Percentiles rank a stretch among this genome's conserved stretches.
These are phyloP conservation scores for Hydrotaea cyrtoneurina DNA, from an alignment of 2,888 invertebrate genomes.

Conservation along the genomic window DNA sequence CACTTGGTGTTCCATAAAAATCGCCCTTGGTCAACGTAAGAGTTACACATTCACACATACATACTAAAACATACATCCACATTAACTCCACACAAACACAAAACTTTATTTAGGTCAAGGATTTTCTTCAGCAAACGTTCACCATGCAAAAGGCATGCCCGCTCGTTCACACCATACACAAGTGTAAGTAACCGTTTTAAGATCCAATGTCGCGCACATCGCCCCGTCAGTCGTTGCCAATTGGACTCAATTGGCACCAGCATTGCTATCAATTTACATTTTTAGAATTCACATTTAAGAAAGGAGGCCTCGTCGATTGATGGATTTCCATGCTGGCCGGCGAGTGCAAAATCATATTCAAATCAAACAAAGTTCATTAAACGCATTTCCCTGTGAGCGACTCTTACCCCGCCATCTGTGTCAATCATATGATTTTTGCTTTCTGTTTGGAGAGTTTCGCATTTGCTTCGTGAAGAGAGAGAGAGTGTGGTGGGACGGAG, in stretches of 20 bases:
- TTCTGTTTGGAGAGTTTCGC: background rate
- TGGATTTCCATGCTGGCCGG: background rate
- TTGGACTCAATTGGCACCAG: background rate
- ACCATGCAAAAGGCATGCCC: background rate
- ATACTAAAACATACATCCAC: background rate
- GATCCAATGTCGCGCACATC: no score
- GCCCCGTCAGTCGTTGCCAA: background rate
- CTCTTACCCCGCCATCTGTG: background rate
- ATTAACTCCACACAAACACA: background rate
- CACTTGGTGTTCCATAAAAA: conserved; percentile 31
- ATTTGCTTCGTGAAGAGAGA: background rate
- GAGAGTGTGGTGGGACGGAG: no score
- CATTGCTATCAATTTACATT: background rate
- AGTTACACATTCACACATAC: conserved; percentile 21
- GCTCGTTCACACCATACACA: background rate
- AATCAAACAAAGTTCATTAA: conserved; percentile 53
- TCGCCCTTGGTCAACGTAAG: conserved; percentile 53
- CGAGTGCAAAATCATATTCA: background rate
- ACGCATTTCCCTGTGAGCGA: background rate
- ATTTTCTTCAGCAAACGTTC: conserved; percentile 43
- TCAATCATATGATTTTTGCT: background rate
- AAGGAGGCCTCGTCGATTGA: background rate
- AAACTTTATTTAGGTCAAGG: conserved; percentile 64
- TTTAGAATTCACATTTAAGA: background rate
- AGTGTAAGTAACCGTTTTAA: background rate